phyloP scores from a whole-genome alignment of 2,797 vertebrate species.

The Tapirus indicus region DNA sequence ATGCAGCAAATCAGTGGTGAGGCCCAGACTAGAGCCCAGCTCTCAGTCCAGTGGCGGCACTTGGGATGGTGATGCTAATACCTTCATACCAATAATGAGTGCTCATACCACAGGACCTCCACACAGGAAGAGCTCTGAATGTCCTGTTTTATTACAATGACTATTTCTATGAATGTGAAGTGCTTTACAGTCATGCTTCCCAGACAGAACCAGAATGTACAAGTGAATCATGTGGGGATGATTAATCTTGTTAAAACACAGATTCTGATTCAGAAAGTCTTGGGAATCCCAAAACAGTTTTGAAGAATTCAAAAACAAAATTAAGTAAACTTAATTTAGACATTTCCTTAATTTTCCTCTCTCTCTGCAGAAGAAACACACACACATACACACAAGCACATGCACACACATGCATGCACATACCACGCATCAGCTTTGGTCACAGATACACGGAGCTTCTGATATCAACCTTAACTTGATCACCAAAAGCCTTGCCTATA shows the following conservation, averaged over 20 bases:
- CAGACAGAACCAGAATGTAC: neutral
- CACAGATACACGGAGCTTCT: neutral
- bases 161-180: neutral
- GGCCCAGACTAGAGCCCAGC: neutral
- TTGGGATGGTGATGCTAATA: neutral
- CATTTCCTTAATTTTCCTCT: neutral
- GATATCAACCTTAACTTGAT: conserved; percentile 15
- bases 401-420: neutral
- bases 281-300: conserved; percentile 15
- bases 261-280: neutral
- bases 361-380: neutral
- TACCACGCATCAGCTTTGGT: neutral
- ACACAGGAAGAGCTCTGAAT: neutral
- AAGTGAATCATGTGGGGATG: neutral
- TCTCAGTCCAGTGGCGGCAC: neutral
- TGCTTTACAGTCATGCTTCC: neutral
- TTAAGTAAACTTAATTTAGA: neutral
- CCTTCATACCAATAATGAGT: neutral
- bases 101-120: neutral
- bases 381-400: neutral
- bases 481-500: conserved; percentile 43
- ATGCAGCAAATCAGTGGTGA: neutral
- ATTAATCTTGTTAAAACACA: neutral
- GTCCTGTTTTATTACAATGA: neutral
- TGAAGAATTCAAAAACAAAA: conserved; percentile 46